A percentile compares a stretch with the other conserved stretches of the same genome.
phyloP scores from a whole-genome alignment of 2,797 vertebrate genomes.

The Erithacus rubecula region DNA sequence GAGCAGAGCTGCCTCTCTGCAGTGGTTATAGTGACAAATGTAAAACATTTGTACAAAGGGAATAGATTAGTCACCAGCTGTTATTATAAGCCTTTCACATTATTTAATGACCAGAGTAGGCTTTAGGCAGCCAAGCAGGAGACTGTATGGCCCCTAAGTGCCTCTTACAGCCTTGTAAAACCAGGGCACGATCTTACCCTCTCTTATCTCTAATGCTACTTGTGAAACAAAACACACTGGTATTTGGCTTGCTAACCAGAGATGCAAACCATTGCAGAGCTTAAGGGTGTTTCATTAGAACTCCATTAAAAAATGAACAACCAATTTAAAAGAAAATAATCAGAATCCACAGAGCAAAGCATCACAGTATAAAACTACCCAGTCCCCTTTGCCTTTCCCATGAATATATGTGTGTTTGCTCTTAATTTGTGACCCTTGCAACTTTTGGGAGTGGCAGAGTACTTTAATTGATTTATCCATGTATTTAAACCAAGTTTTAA shows the following conservation, averaged over 20 bases:
- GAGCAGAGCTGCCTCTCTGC: slow-evolving; percentile 7
- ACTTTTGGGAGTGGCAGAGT: background rate
- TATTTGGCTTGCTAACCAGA: background rate
- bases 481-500: background rate
- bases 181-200: slow-evolving; percentile 14
- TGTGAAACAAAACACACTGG: background rate
- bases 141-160: slow-evolving; percentile 30
- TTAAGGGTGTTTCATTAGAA: slow-evolving; percentile 58
- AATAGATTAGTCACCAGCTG: slow-evolving; percentile 46
- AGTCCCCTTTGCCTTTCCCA: slow-evolving; percentile 8
- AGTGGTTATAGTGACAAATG: slow-evolving; percentile 31
- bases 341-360: slow-evolving; percentile 56
- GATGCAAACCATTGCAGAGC: slow-evolving; percentile 13
- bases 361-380: slow-evolving; percentile 34
- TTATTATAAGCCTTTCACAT: slow-evolving; percentile 40
- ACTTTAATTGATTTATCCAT: background rate
- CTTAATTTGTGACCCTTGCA: background rate
- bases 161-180: slow-evolving; percentile 58
- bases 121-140: slow-evolving; percentile 45
- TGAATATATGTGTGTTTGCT: background rate
- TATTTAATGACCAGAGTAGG: slow-evolving; percentile 45
- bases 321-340: background rate
- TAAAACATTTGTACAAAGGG: slow-evolving; percentile 52
- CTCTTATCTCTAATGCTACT: slow-evolving; percentile 48
- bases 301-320: slow-evolving; percentile 44